Conservation (phyloP, 1,140 invertebrate species). For the Ruditapes philippinarum region DNA sequence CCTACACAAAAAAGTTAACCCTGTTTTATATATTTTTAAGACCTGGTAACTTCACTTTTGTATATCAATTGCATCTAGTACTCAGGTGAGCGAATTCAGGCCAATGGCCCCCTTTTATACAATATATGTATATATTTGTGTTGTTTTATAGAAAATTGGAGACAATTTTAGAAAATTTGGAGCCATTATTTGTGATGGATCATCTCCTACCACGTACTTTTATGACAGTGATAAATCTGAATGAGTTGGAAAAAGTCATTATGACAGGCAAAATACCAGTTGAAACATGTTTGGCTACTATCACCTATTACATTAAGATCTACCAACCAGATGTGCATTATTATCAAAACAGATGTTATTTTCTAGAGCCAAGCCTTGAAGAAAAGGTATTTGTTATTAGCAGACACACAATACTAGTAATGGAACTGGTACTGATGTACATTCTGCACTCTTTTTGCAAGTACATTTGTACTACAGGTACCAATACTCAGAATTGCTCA, state of each 20-base stretch:
- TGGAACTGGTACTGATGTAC: too few species aligned
- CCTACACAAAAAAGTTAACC: too few species aligned
- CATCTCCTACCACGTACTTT: constrained; percentile 23
- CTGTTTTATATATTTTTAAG: too few species aligned
- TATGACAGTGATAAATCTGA: background rate
- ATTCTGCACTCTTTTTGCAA: too few species aligned
- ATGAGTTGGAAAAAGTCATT: background rate
- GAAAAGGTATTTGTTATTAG: constrained; percentile 23
- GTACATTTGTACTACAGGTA: too few species aligned
- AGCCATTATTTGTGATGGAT: constrained; percentile 14
- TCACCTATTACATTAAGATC: background rate
- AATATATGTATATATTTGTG: too few species aligned
- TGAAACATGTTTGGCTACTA: background rate
- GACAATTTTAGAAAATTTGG: background rate
- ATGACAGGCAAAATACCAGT: background rate
- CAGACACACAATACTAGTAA: too few species aligned
- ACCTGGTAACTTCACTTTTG: too few species aligned
- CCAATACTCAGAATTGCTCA: too few species aligned
- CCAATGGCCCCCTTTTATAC: too few species aligned
- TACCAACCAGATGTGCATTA: background rate
- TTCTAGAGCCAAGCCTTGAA: background rate
- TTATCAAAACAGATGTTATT: background rate
- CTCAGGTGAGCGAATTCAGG: too few species aligned
- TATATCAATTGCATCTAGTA: too few species aligned
- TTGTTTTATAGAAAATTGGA: background rate